Evolutionary conservation across 2,888 invertebrate species (phyloP).

Genomic region (Pharmacophagus antenor): DNA sequence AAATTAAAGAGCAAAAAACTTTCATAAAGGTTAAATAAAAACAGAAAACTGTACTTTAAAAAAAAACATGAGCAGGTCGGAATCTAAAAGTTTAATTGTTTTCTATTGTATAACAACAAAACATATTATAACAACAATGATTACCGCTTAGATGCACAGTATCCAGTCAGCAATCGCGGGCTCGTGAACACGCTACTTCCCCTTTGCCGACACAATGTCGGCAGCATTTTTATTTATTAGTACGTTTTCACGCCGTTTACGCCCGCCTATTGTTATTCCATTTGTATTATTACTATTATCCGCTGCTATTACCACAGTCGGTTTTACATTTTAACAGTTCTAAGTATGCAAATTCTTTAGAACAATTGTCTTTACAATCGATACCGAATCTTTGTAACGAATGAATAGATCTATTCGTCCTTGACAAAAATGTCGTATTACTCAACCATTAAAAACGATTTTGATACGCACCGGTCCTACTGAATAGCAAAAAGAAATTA

Average conservation of each 20-base stretch:
- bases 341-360: too few relatives aligned
- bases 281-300: conserved; percentile 37
- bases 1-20: too few relatives aligned
- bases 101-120: not conserved
- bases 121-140: not conserved
- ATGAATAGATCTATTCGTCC: too few relatives aligned
- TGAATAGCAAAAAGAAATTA: too few relatives aligned
- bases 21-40: too few relatives aligned
- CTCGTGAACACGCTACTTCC: conserved; percentile 43
- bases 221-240: conserved; percentile 25
- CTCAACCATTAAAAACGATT: too few relatives aligned
- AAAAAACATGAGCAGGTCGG: too few relatives aligned
- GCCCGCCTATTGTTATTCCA: conserved; percentile 42
- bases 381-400: too few relatives aligned
- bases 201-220: conserved; percentile 38
- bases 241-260: conserved; percentile 44
- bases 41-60: too few relatives aligned
- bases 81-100: not conserved
- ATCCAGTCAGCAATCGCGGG: conserved; percentile 28
- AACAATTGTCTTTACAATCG: too few relatives aligned
- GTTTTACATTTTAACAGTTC: not conserved
- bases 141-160: conserved; percentile 13
- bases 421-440: too few relatives aligned
- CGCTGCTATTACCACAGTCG: conserved; percentile 7
- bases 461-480: too few relatives aligned